Evolutionary conservation across 1,140 invertebrate genomes (phyloP).

Genomic region (Holcopasites calliopsidis): DNA sequence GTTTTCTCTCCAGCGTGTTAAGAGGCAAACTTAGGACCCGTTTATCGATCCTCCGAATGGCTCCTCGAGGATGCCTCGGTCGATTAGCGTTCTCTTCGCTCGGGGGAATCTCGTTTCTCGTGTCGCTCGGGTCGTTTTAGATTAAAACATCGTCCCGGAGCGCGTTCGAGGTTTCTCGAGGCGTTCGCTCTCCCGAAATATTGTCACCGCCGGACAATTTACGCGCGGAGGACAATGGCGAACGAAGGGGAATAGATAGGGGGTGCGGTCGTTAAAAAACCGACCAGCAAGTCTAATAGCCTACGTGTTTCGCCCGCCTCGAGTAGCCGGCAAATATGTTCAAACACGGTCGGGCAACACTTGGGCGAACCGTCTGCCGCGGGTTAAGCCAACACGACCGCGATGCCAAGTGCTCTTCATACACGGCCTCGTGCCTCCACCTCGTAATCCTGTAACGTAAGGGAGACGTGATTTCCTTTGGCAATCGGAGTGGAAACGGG

Average conservation of each 20-base stretch:
- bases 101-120: constrained; percentile 5
- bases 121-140: not conserved
- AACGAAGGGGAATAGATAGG: not conserved
- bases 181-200: not conserved
- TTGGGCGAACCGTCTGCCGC: constrained; percentile 39
- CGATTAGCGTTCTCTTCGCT: not conserved
- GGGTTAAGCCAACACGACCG: constrained; percentile 53
- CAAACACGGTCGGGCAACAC: constrained; percentile 60
- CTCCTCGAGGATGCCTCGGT: not conserved
- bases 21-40: constrained; percentile 37
- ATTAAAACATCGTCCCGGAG: not conserved
- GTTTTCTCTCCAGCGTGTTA: not conserved
- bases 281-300: no score
- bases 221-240: no score
- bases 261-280: not conserved
- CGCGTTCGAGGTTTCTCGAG: not conserved
- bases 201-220: no score
- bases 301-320: constrained; percentile 45
- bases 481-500: no score
- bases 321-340: constrained; percentile 66
- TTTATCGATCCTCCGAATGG: constrained; percentile 39
- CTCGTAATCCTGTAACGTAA: constrained; percentile 18
- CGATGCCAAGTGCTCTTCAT: constrained; percentile 55
- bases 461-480: constrained; percentile 33
- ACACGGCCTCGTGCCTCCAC: constrained; percentile 53